Conservation (phyloP, 2,888 invertebrate species). For the Cephus sareptanus region DNA sequence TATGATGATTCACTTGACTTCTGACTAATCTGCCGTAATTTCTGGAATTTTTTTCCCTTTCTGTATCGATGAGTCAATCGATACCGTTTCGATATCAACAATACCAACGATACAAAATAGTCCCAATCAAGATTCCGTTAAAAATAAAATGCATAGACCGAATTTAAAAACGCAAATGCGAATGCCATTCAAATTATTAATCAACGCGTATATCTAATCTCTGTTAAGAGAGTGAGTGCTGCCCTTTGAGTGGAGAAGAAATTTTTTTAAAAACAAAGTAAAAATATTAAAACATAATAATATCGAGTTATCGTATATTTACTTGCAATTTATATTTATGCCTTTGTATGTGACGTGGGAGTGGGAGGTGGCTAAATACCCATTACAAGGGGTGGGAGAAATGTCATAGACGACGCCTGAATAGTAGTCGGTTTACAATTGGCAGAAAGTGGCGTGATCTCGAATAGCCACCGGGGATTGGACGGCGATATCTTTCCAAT, state of each 20-base stretch:
- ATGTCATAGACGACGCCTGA: background rate
- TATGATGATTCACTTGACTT: conserved; percentile 54
- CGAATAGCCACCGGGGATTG: background rate
- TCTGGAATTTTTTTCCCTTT: conserved; percentile 41
- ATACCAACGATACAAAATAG: background rate
- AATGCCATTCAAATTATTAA: background rate
- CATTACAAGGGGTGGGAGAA: background rate
- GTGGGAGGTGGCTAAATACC: background rate
- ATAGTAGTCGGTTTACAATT: background rate
- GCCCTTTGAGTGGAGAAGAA: background rate
- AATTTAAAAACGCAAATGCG: background rate
- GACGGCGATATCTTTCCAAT: background rate
- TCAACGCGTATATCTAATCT: background rate
- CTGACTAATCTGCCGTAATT: conserved; percentile 49
- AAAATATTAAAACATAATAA: background rate
- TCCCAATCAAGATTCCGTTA: background rate
- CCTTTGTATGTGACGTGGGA: background rate
- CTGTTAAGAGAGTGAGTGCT: background rate
- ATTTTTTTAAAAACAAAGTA: background rate
- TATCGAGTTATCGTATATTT: background rate
- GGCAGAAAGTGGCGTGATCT: background rate
- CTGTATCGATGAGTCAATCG: conserved; percentile 1
- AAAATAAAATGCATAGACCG: background rate
- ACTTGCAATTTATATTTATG: background rate
- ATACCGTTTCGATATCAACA: background rate